phyloP scores from a whole-genome alignment of 2,888 invertebrate species.

The Ennomos erosarius region DNA sequence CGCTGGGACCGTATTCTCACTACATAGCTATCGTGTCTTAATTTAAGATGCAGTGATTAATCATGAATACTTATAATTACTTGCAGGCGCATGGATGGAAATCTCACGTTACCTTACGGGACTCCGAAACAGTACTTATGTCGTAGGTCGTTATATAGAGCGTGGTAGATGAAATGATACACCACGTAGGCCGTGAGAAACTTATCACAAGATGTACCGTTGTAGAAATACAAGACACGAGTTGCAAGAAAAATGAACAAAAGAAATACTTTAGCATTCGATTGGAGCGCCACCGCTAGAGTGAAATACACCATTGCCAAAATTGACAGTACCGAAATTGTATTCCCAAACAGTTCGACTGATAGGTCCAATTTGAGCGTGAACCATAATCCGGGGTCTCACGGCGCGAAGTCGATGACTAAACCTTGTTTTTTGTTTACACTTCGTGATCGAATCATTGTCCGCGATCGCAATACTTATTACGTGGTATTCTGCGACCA shows the following conservation, averaged over 20 bases:
- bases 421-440: slow-evolving; percentile 43
- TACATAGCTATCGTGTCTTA: not conserved
- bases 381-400: slow-evolving; percentile 24
- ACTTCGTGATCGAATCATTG: slow-evolving; percentile 47
- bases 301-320: too few relatives aligned
- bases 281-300: too few relatives aligned
- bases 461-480: slow-evolving; percentile 41
- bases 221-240: not conserved
- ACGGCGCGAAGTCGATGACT: slow-evolving; percentile 24
- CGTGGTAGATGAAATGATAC: not conserved
- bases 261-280: too few relatives aligned
- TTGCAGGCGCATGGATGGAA: slow-evolving; percentile 25
- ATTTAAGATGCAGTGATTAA: slow-evolving; percentile 31
- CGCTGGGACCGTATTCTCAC: too few relatives aligned
- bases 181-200: not conserved
- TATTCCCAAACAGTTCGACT: slow-evolving; percentile 3
- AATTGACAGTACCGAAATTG: too few relatives aligned
- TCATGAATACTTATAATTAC: slow-evolving; percentile 25
- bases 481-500: slow-evolving; percentile 47
- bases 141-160: not conserved
- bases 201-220: slow-evolving; percentile 3
- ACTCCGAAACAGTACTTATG: not conserved
- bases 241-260: too few relatives aligned
- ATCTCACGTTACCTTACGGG: slow-evolving; percentile 25
- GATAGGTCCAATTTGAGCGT: slow-evolving; percentile 7